Percentiles rank a stretch among this genome's conserved stretches.
Conservation (phyloP, 2,797 vertebrate genomes). For the Nyctibius grandis region DNA sequence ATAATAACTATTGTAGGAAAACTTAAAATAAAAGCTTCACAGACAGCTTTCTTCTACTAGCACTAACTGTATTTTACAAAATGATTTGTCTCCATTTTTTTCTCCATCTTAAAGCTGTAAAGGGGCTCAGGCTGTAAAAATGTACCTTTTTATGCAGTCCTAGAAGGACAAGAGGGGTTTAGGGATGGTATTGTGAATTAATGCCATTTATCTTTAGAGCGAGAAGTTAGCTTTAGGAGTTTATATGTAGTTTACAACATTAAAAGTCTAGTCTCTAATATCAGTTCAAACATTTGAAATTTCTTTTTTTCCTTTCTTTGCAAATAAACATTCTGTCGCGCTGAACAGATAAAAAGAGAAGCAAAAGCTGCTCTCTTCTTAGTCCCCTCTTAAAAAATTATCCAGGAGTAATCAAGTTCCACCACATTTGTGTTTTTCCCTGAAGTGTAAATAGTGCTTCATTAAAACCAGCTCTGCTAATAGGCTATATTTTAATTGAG, state of each 20-base stretch:
- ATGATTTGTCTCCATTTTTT: neutral
- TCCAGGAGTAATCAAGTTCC: neutral
- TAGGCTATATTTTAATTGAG: neutral
- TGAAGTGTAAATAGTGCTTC: neutral
- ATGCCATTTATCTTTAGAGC: constrained; percentile 18
- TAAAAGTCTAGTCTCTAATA: neutral
- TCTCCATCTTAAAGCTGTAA: neutral
- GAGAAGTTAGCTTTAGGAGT: neutral
- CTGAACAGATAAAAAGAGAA: neutral
- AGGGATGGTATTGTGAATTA: neutral
- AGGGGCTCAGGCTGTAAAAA: constrained; percentile 13
- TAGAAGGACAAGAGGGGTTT: neutral
- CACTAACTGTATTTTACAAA: neutral
- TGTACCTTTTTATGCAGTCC: neutral
- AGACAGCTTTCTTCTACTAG: neutral
- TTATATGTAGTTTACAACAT: neutral
- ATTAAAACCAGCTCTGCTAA: neutral
- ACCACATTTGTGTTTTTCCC: neutral
- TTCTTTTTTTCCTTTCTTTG: neutral
- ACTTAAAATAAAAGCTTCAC: neutral
- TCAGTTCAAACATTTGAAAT: neutral
- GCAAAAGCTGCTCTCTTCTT: neutral
- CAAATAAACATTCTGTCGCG: neutral
- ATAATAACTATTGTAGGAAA: constrained; percentile 2
- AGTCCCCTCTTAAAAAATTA: neutral